phyloP scores from a whole-genome alignment of 1,140 invertebrate species.

The Drosophila nigromelanica region DNA sequence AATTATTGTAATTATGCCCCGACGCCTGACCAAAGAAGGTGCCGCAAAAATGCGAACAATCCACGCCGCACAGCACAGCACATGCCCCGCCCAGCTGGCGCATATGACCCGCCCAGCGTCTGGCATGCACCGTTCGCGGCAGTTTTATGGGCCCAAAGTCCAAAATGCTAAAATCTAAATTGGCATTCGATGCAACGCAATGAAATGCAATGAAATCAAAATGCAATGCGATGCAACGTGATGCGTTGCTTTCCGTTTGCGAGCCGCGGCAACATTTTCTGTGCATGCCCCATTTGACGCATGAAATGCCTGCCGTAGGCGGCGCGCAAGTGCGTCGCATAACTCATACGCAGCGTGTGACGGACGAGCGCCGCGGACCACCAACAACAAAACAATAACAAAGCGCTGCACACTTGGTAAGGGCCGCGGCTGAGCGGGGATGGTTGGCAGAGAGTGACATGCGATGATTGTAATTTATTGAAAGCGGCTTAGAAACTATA shows the following conservation, averaged over 20 bases:
- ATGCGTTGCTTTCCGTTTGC: constrained; percentile 2
- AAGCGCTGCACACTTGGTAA: too few relatives aligned
- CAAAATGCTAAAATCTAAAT: constrained; percentile 60
- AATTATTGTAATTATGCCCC: constrained; percentile 49
- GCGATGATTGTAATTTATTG: too few relatives aligned
- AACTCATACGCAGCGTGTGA: constrained; percentile 78
- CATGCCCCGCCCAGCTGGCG: constrained; percentile 4
- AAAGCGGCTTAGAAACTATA: not conserved
- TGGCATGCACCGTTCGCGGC: not conserved
- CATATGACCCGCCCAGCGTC: not conserved
- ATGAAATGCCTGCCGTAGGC: constrained; percentile 42
- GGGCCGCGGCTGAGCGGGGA: not conserved
- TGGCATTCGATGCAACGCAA: constrained; percentile 58
- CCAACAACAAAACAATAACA: not conserved
- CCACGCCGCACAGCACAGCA: not conserved
- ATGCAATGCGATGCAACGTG: constrained; percentile 13
- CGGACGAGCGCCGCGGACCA: constrained; percentile 14
- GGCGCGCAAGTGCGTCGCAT: constrained; percentile 36
- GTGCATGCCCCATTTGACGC: constrained; percentile 72
- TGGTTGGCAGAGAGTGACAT: too few relatives aligned
- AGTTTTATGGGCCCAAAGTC: constrained; percentile 71
- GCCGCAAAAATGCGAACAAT: constrained; percentile 47
- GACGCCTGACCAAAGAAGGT: constrained; percentile 35
- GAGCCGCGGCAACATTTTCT: constrained; percentile 62
- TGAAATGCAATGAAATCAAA: constrained; percentile 44